phyloP scores from a whole-genome alignment of 2,113 vertebrate genomes.

The Rhagologus leucostigma region DNA sequence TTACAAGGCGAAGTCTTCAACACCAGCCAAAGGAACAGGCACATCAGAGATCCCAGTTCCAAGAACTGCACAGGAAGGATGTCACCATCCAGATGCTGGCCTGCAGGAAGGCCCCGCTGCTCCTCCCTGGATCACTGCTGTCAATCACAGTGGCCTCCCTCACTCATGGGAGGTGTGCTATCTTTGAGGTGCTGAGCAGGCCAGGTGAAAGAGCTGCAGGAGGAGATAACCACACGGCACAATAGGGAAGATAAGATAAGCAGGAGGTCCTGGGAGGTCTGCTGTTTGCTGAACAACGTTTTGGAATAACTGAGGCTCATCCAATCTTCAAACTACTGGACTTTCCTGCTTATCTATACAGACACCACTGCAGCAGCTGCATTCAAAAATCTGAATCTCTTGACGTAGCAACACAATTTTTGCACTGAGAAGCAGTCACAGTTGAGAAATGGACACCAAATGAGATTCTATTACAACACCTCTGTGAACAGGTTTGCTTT shows the following conservation, averaged over 20 bases:
- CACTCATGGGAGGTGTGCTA: rapidly evolving
- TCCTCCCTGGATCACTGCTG: not conserved
- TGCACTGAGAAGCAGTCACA: not conserved
- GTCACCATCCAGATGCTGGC: not conserved
- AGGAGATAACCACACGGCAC: not conserved
- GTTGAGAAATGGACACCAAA: not conserved
- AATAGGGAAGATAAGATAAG: not conserved
- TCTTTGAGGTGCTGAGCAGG: not conserved
- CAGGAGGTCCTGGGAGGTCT: not conserved
- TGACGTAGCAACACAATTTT: not conserved
- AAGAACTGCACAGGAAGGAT: not conserved
- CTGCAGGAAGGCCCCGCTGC: not conserved
- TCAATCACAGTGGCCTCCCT: not conserved
- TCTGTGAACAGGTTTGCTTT: not conserved
- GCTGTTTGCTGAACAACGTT: not conserved
- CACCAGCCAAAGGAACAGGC: not conserved
- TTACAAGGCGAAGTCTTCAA: not conserved
- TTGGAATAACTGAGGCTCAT: not conserved
- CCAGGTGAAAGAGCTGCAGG: not conserved
- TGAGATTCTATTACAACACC: not conserved
- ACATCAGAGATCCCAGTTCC: not conserved
- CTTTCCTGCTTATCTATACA: rapidly evolving
- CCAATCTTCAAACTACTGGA: not conserved
- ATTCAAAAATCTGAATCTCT: not conserved
- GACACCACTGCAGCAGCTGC: not conserved